phyloP scores from a whole-genome alignment of 2,797 vertebrate genomes.

The Hapalemur alaotrensis region DNA sequence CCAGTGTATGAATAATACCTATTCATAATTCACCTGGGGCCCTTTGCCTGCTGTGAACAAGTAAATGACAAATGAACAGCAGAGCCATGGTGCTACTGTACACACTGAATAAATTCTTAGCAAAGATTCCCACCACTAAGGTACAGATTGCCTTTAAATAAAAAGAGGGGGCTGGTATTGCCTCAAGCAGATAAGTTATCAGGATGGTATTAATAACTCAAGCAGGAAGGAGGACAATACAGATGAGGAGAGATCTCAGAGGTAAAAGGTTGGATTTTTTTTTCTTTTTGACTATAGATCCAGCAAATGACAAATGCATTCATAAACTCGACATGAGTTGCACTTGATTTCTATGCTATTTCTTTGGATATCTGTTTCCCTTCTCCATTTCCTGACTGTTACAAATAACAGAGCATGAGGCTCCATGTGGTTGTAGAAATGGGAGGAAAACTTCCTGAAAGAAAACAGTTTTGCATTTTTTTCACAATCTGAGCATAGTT shows the following conservation, averaged over 20 bases:
- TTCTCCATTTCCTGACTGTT: not conserved
- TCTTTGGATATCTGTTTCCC: constrained; percentile 12
- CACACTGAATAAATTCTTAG: constrained; percentile 64
- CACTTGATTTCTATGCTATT: not conserved
- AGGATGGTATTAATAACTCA: constrained; percentile 49
- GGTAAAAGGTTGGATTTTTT: constrained; percentile 16
- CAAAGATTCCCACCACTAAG: constrained; percentile 38
- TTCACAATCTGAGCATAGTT: not conserved
- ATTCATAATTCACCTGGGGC: constrained; percentile 53
- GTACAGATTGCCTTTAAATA: constrained; percentile 62
- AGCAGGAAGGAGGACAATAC: not conserved
- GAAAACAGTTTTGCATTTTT: not conserved
- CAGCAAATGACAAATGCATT: constrained; percentile 34
- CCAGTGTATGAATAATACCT: constrained; percentile 42
- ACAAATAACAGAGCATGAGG: not conserved
- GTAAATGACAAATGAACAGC: constrained; percentile 61
- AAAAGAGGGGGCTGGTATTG: not conserved
- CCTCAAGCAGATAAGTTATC: constrained; percentile 38
- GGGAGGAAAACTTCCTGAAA: not conserved
- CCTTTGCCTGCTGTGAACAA: constrained; percentile 63
- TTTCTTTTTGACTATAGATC: not conserved
- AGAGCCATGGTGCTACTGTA: constrained; percentile 9
- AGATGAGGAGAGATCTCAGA: constrained; percentile 7
- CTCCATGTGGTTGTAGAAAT: not conserved
- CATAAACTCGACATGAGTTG: not conserved